Evolutionary conservation across 2,888 invertebrate genomes (phyloP), one percentile per base, ranked within the genome.

Genomic region (Elmis aenea): DNA sequence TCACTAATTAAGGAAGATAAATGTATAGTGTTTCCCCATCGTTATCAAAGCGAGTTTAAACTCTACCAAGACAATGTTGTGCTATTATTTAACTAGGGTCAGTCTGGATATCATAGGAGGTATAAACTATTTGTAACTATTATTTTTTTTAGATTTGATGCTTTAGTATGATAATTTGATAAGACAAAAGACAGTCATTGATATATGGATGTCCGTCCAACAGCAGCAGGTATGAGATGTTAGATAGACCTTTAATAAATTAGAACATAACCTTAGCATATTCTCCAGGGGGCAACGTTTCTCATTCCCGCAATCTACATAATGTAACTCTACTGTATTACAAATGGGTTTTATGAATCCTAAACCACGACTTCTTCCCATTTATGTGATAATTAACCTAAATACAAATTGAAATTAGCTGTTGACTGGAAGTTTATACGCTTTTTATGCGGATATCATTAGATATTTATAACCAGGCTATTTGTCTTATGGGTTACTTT

Each of bases 321-420:
- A 61, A 58, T 56, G 51, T 40, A 50, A 50, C 51, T 45, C 48
- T 37, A 42, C 41, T 45, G 43, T 43, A 48, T 51, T 50, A 50
- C 45, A 48, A 54, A 54, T 54, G 51, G 46, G 47, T 52, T 52
- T 51, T 55, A 52, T 54, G 53, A 48, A 51, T 51, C 47, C 49
- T 45, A 51, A 52, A 52, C 44, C 42, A 48, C 23, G 50, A 45
- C 48, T 45, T 42, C 55, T 42, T 52, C 51, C 52, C 55, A 59
- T 59, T 57, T 59, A 55, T 57, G 57, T 57, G 57, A 55, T 58
- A 57, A 58, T 58, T 58, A 57, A 50, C 47, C 47, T 35, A 52
- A 56, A 57, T 50, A 58, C 59, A 58, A 58, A 58, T 58, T 59
- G 56, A 58, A 58, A 59, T 58, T 58, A 55, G 48, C 54, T 52